Conservation (phyloP, 2,113 vertebrate genomes). For the Saccopteryx leptura region DNA sequence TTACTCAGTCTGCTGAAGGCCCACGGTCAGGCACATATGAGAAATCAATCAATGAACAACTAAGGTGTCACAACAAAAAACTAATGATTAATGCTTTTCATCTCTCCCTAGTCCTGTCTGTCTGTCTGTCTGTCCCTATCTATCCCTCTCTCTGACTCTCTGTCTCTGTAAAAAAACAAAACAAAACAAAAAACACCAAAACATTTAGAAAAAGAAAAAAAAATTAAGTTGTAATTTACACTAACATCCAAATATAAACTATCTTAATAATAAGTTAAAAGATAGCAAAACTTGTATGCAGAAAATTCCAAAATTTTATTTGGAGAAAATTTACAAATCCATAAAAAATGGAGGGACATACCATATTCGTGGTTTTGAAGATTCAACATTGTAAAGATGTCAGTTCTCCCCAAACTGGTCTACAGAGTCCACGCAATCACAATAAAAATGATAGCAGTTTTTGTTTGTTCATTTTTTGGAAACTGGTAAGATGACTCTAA, state of each 20-base stretch:
- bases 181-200: neutral
- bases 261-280: neutral
- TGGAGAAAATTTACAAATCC: neutral
- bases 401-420: neutral
- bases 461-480: conserved; percentile 3
- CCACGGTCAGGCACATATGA: too few relatives aligned
- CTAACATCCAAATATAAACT: conserved; percentile 44
- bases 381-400: neutral
- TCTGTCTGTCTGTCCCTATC: too few relatives aligned
- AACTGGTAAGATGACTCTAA: conserved; percentile 13
- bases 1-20: too few relatives aligned
- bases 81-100: too few relatives aligned
- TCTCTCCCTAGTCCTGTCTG: too few relatives aligned
- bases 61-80: too few relatives aligned
- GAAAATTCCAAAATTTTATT: conserved; percentile 13
- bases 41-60: too few relatives aligned
- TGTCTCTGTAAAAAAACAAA: too few relatives aligned
- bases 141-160: too few relatives aligned
- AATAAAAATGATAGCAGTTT: neutral
- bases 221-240: neutral
- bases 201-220: conserved; percentile 40
- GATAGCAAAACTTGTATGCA: neutral
- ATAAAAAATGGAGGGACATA: neutral
- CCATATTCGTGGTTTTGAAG: conserved; percentile 36
- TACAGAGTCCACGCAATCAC: neutral